Base-by-base conservation (phyloP, 2,797 vertebrate genomes). In the Triplophysa yarkandensis region DNA sequence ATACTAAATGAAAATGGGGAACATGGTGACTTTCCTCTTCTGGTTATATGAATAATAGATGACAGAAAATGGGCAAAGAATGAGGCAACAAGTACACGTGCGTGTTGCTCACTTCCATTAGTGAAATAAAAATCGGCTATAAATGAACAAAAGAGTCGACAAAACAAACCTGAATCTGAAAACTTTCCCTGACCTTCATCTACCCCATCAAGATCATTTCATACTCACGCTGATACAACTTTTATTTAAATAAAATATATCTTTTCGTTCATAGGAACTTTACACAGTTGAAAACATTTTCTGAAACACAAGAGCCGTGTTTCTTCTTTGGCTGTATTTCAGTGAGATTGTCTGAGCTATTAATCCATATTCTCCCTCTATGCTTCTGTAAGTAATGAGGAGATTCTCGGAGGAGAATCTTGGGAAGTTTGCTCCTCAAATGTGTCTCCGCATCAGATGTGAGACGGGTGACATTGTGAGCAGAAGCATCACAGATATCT, bases 1-100 rank as follows among this genome's bases (percentile, higher is more conserved):
- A 25, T 63, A 44, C 69, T 34, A 46, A 71, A 63, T 63, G 36
- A 72, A 74, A 76, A 50, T 58, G 48, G 70, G 41, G 36, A 71
- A 64, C 55, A 69, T 65, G 71, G 61, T 76, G 68, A 52, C 36
- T 77, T 52, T 70, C 43, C 57, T 50, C 14, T 74, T 34, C 65
- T 80, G 68, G 44, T 72, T 39, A 77, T 44, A 74, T 82, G 36
- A 77, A 79, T 82, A 83, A 81, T 68, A 77, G 76, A 79, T 71
- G 73, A 71, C 25, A 68, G 28, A 72, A 71, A 74, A 77, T 28
- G 39, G 63, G 21, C 74, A 41, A 19, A 58, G 17, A 77, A 72
- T 14, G 61, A 69, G 34, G 57, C 50, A 68, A 80, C 46, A 67
- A 46, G 58, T 21, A 55, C 76, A 78, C 71, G 34, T 74, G 61